Base-by-base conservation (phyloP, 1,140 invertebrate genomes). In the Ruditapes philippinarum region DNA sequence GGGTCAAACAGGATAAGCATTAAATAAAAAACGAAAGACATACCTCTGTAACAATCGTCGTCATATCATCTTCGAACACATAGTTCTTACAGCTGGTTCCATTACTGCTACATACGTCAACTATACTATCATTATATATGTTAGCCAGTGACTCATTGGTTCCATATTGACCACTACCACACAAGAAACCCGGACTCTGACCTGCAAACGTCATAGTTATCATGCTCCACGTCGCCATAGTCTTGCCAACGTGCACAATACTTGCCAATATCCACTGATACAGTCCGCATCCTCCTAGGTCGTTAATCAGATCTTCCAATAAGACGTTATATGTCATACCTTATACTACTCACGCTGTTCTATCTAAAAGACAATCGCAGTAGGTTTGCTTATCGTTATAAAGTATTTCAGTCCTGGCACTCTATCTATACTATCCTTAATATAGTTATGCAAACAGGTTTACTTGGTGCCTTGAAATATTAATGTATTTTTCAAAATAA, bases 291-390 rank as follows among this genome's bases (percentile, higher is more conserved):
- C 80, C 80, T 14, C 80, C 80, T 19, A 51, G 25, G 7, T 83
- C 40, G 4, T 5, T 12, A 9, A 83, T 40, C 3, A 83, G 36
- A 33, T 83, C 40, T 42, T 83, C 80, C 17, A 83, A 62, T n/a
- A 83, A 19, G 9, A 38, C 60, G 25, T 70, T 83, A 25, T 83
- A 83, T 17, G 80, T 45, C 80, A 83, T 83, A n/a, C n/a, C n/a
- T n/a, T n/a, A n/a, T n/a, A n/a, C n/a, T n/a, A n/a, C n/a, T n/a
- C n/a, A n/a, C n/a, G n/a, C n/a, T n/a, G n/a, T n/a, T n/a, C n/a
- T n/a, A n/a, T n/a, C n/a, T n/a, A n/a, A n/a, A n/a, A n/a, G n/a
- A n/a, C n/a, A n/a, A n/a, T n/a, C n/a, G n/a, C n/a, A n/a, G n/a
- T n/a, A n/a, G n/a, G n/a, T n/a, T n/a, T n/a, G n/a, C n/a, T n/a